Percentiles rank a stretch among this genome's conserved stretches.
Conservation (phyloP, 2,113 vertebrate species). For the Mormoops blainvillei region DNA sequence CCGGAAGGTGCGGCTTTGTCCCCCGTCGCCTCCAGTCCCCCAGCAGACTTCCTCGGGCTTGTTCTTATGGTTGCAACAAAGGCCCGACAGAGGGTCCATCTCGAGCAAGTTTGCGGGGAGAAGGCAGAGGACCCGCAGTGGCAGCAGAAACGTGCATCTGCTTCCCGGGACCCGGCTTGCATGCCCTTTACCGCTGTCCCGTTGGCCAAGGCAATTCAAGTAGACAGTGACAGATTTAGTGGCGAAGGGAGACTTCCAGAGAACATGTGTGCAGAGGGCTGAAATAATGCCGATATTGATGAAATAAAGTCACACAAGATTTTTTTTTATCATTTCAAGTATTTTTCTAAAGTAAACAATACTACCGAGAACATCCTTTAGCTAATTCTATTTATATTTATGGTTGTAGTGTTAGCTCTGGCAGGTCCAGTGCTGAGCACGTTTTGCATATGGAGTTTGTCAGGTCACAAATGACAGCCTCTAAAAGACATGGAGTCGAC, state of each 20-base stretch:
- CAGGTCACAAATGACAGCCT: background rate
- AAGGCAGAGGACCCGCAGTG: background rate
- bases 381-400: background rate
- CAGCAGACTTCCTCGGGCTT: background rate
- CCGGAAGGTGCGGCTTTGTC: background rate
- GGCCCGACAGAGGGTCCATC: background rate
- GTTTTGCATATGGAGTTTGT: background rate
- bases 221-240: background rate
- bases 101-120: background rate
- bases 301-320: background rate
- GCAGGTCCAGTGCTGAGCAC: background rate
- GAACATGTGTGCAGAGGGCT: background rate
- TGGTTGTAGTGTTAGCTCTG: background rate
- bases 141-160: background rate
- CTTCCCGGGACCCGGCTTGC: background rate
- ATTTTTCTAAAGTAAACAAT: background rate
- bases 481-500: background rate
- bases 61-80: background rate
- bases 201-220: background rate
- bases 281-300: background rate
- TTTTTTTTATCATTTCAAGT: background rate
- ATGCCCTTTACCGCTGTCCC: background rate
- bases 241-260: background rate
- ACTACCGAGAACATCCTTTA: background rate
- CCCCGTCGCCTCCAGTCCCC: background rate